A percentile compares a stretch with the other conserved stretches of the same genome.
Conservation (phyloP, 2,888 invertebrate genomes). For the Suillia variegata region DNA sequence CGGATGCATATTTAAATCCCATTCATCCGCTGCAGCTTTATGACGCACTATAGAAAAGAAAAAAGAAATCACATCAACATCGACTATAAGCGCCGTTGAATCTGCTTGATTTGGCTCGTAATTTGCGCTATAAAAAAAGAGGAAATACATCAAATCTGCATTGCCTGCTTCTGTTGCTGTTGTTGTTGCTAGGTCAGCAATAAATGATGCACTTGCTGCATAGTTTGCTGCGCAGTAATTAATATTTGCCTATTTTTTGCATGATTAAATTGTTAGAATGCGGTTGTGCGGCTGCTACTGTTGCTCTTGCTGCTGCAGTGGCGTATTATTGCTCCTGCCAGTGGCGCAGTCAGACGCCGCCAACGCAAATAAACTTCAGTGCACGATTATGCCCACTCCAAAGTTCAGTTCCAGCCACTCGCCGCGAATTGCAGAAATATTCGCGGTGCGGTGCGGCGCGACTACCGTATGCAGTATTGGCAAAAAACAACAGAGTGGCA, state of each 20-base stretch:
- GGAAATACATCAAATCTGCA: no score
- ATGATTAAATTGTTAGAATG: background rate
- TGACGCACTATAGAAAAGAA: no score
- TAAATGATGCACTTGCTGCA: no score
- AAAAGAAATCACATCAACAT: no score
- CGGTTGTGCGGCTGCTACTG: background rate
- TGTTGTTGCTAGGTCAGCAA: no score
- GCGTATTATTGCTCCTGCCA: background rate
- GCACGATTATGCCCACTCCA: no score
- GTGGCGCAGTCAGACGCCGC: background rate
- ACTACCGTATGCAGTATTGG: no score
- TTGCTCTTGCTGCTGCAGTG: background rate
- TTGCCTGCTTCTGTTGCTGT: no score
- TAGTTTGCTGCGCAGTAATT: background rate
- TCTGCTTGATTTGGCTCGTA: background rate
- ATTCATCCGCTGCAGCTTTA: background rate
- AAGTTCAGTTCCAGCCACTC: no score
- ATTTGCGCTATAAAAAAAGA: background rate
- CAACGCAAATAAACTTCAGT: slow-evolving; percentile 1
- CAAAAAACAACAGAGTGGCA: no score
- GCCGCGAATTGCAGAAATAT: no score
- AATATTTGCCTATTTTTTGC: background rate
- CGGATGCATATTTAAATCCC: slow-evolving; percentile 3
- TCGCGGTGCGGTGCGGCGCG: no score
- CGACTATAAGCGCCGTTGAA: slow-evolving; percentile 1